Conservation (phyloP, 2,797 vertebrate genomes). For the Sebastolobus alascanus region DNA sequence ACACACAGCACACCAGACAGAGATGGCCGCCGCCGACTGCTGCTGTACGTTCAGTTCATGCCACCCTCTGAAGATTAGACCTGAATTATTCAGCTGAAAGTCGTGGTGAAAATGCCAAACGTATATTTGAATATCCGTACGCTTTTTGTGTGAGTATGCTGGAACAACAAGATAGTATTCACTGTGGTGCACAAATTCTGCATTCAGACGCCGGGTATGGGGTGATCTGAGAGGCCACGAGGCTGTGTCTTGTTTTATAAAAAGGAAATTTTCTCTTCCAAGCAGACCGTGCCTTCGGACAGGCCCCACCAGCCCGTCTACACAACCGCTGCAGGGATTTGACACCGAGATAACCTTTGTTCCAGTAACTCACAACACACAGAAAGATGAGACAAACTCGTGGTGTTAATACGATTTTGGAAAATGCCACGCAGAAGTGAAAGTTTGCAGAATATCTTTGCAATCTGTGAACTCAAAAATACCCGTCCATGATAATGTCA, state of each 20-base stretch:
- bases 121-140: constrained; percentile 68
- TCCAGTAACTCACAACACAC: constrained; percentile 2
- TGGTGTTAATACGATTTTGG: constrained; percentile 34
- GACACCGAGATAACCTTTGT: constrained; percentile 53
- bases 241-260: constrained; percentile 67
- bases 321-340: constrained; percentile 43
- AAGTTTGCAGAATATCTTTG: constrained; percentile 38
- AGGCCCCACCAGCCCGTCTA: constrained; percentile 36
- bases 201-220: constrained; percentile 44
- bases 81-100: constrained; percentile 80
- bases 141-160: constrained; percentile 42
- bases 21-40: constrained; percentile 49
- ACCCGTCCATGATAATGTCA: constrained; percentile 27
- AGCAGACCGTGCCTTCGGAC: constrained; percentile 43
- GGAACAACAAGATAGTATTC: constrained; percentile 54
- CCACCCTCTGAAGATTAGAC: constrained; percentile 60
- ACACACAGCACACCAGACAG: constrained; percentile 54
- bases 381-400: constrained; percentile 16
- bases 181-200: constrained; percentile 33
- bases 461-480: constrained; percentile 32
- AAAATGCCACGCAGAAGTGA: constrained; percentile 10
- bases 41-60: constrained; percentile 63
- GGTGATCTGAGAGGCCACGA: constrained; percentile 40
- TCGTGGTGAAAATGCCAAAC: constrained; percentile 76
- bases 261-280: constrained; percentile 64